These are phyloP conservation scores for Nipponacmea schrenckii DNA, from an alignment of 2,888 invertebrate species.

Conservation along the genomic window DNA sequence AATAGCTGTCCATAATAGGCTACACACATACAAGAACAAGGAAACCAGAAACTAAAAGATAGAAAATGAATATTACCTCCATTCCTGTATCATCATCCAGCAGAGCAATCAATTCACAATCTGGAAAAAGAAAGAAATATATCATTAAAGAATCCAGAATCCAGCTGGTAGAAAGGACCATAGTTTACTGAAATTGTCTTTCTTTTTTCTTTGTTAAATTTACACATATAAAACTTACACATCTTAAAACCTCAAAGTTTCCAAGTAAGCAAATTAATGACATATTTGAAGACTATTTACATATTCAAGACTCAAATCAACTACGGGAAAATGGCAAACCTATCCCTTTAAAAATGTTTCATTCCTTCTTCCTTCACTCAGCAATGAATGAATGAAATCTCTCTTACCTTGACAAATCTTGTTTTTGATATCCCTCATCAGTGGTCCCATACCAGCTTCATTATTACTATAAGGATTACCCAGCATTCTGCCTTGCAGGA, in stretches of 20 bases:
- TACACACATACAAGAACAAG: no score
- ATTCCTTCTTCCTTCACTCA: neutral
- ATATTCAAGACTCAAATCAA: no score
- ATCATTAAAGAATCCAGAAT: neutral
- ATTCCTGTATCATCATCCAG: slow-evolving; percentile 98
- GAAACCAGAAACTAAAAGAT: no score
- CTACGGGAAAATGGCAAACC: neutral
- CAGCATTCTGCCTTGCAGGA: slow-evolving; percentile 95
- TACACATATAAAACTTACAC: no score
- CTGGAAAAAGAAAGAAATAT: slow-evolving; percentile 66
- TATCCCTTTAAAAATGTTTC: neutral
- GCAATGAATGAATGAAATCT: no score
- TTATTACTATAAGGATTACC: slow-evolving; percentile 96
- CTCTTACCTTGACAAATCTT: slow-evolving; percentile 77
- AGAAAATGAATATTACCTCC: slow-evolving; percentile 44
- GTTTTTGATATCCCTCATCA: slow-evolving; percentile 99
- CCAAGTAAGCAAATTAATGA: no score
- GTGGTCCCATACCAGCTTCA: slow-evolving; percentile 93
- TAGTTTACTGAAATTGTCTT: no score
- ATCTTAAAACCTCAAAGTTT: no score
- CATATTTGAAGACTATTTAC: no score
- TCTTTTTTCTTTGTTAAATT: no score
- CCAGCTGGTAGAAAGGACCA: neutral
- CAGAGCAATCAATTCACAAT: slow-evolving; percentile 97
- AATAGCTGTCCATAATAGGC: no score